These are phyloP conservation scores for Lytechinus variegatus DNA, from an alignment of 35 echinoderm and acorn worm genomes.

Conservation along the genomic window DNA sequence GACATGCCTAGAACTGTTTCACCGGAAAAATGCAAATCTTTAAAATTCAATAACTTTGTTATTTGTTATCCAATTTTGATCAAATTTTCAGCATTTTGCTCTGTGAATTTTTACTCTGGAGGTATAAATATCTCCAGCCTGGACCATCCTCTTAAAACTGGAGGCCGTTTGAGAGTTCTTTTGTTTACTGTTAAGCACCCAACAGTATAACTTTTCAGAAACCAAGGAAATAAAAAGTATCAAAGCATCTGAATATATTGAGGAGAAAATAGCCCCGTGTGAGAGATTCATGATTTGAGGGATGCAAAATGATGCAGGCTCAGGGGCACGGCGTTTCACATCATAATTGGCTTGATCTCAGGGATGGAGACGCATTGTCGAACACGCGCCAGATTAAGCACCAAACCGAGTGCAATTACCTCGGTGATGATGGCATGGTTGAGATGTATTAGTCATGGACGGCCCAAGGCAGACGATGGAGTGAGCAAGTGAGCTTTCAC, in stretches of 20 bases:
- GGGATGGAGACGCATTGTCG: conserved; percentile 32
- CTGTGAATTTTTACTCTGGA: too few species aligned
- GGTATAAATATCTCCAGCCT: not conserved
- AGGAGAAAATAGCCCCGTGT: not conserved
- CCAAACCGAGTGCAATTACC: conserved; percentile 49
- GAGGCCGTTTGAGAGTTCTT: not conserved
- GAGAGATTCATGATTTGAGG: not conserved
- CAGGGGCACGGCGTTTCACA: not conserved
- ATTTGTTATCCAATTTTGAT: too few species aligned
- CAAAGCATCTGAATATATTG: not conserved
- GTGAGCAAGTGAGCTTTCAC: not conserved
- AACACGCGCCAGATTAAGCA: conserved; percentile 36
- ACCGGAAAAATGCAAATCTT: too few species aligned
- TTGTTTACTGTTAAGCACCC: not conserved
- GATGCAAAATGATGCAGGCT: not conserved
- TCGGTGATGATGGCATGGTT: conserved; percentile 31
- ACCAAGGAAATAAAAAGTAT: not conserved
- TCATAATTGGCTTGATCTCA: conserved; percentile 5
- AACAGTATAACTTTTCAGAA: not conserved
- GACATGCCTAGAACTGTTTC: too few species aligned
- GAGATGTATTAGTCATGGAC: conserved; percentile 28
- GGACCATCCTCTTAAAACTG: not conserved
- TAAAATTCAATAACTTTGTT: too few species aligned
- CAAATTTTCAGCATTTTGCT: too few species aligned
- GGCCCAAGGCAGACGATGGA: conserved; percentile 22